phyloP scores from a whole-genome alignment of 2,888 invertebrate species.

The Daptonema setosum region DNA sequence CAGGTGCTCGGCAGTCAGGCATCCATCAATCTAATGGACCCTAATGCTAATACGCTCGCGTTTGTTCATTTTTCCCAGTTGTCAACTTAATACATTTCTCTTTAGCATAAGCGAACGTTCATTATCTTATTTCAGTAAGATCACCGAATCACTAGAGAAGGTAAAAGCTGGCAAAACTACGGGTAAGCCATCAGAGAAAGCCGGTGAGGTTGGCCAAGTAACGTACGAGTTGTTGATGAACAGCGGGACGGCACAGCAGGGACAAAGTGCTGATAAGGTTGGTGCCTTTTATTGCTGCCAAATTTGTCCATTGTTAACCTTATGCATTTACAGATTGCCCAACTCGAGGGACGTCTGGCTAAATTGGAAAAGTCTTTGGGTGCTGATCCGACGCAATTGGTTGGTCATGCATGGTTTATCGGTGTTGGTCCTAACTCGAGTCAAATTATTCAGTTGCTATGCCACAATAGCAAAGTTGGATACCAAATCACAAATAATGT shows the following conservation, averaged over 20 bases:
- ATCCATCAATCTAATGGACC: neutral
- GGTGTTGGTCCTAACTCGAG: no score
- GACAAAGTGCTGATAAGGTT: no score
- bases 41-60: no score
- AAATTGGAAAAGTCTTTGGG: constrained; percentile 62
- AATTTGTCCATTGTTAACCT: neutral
- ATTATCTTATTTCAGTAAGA: constrained; percentile 1
- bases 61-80: no score
- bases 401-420: no score
- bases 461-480: no score
- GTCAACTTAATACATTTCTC: no score
- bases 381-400: constrained; percentile 54
- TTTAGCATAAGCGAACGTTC: no score
- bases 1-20: neutral
- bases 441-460: no score
- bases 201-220: neutral
- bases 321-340: constrained; percentile 38
- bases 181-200: neutral
- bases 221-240: neutral
- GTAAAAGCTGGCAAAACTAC: constrained; percentile 9
- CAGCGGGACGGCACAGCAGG: no score
- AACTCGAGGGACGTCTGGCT: constrained; percentile 60
- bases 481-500: no score
- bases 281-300: no score
- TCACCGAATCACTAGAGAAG: constrained; percentile 15